phyloP scores from a whole-genome alignment of 2,888 invertebrate species.

The Brenthis ino region DNA sequence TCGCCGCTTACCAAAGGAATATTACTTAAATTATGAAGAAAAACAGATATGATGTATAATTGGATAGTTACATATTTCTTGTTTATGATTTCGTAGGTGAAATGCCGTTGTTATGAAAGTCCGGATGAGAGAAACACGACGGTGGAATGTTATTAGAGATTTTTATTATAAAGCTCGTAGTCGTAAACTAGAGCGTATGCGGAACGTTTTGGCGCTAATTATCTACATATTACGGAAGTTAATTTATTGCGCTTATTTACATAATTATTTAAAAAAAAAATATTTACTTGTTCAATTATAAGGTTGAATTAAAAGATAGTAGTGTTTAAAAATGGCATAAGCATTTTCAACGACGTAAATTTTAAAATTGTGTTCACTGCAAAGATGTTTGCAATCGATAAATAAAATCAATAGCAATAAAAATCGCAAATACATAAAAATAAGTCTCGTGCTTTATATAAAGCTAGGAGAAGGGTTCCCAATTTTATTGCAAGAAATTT shows the following conservation, averaged over 20 bases:
- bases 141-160: constrained; percentile 72
- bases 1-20: constrained; percentile 47
- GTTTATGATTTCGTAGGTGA: constrained; percentile 57
- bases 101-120: constrained; percentile 63
- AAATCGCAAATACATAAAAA: constrained; percentile 80
- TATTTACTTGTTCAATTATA: no score
- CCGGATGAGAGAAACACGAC: constrained; percentile 54
- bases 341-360: neutral
- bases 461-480: constrained; percentile 79
- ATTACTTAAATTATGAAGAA: constrained; percentile 52
- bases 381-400: constrained; percentile 65
- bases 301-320: no score
- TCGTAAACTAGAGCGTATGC: constrained; percentile 68
- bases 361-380: neutral
- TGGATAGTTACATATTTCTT: constrained; percentile 64
- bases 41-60: constrained; percentile 60
- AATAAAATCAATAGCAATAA: constrained; percentile 71
- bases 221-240: constrained; percentile 11
- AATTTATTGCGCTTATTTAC: neutral
- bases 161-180: constrained; percentile 64
- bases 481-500: constrained; percentile 79
- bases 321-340: no score
- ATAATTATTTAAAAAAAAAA: no score
- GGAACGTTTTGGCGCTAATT: constrained; percentile 44
- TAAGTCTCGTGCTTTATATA: constrained; percentile 73